phyloP scores from a whole-genome alignment of 2,888 invertebrate genomes.

The Iphiclides podalirius region DNA sequence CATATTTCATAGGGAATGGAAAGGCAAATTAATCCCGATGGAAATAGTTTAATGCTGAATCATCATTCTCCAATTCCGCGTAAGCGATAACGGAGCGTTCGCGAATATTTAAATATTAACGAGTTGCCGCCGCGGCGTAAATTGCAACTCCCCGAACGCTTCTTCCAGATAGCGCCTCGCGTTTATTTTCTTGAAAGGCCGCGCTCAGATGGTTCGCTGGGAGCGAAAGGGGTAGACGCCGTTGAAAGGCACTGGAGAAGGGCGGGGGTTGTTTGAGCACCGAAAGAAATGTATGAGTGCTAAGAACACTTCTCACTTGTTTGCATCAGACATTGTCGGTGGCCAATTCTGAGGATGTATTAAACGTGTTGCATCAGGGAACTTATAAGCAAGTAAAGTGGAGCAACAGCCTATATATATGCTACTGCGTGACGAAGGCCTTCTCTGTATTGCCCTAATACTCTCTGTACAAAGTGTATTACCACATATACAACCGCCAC shows the following conservation, averaged over 20 bases:
- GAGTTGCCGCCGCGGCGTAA: slow-evolving; percentile 6
- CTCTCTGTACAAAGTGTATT: too few relatives aligned
- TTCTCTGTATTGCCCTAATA: too few relatives aligned
- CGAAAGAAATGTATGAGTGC: slow-evolving; percentile 54
- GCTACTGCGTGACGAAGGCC: too few relatives aligned
- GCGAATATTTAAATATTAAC: slow-evolving; percentile 18
- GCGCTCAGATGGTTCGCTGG: slow-evolving; percentile 15
- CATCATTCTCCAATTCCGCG: slow-evolving; percentile 3
- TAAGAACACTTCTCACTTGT: slow-evolving; percentile 41
- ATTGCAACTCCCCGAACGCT: slow-evolving; percentile 15
- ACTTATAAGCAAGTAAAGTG: too few relatives aligned
- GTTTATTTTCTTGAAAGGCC: slow-evolving; percentile 29
- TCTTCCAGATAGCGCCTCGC: slow-evolving; percentile 18
- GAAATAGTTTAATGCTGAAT: not conserved
- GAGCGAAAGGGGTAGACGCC: slow-evolving; percentile 5
- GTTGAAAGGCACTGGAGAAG: not conserved
- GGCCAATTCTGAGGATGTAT: slow-evolving; percentile 39
- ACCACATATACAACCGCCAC: too few relatives aligned
- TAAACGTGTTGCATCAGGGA: not conserved
- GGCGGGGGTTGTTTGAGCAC: slow-evolving; percentile 34
- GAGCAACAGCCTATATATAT: too few relatives aligned
- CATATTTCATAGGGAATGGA: not conserved
- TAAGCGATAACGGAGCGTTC: slow-evolving; percentile 3
- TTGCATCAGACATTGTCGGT: slow-evolving; percentile 40
- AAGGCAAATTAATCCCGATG: not conserved